These are phyloP conservation scores for Drosophila littoralis DNA, from an alignment of 1,140 invertebrate species.

Conservation along the genomic window DNA sequence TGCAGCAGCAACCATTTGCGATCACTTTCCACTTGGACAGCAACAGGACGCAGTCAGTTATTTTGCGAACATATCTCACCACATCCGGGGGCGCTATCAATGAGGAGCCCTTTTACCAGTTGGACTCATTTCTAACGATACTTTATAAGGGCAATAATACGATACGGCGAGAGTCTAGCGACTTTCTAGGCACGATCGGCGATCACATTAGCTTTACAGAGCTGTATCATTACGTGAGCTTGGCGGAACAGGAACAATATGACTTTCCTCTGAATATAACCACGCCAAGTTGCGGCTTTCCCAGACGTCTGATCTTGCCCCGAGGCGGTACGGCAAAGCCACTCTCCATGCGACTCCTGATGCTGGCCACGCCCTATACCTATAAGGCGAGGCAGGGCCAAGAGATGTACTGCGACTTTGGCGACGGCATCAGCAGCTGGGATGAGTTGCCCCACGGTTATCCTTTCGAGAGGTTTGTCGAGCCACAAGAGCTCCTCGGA, in stretches of 20 bases:
- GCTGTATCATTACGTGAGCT: conserved; percentile 48
- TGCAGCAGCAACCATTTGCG: conserved; percentile 47
- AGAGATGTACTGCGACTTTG: conserved; percentile 55
- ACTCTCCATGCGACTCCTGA: conserved; percentile 34
- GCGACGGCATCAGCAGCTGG: conserved; percentile 47
- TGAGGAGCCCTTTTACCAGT: conserved; percentile 48
- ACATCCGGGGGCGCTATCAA: conserved; percentile 2
- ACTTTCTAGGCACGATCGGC: conserved; percentile 35
- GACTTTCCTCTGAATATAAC: conserved; percentile 61
- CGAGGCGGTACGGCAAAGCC: conserved; percentile 16
- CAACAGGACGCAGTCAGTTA: conserved; percentile 50
- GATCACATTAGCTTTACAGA: conserved; percentile 55
- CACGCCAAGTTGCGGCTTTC: conserved; percentile 49
- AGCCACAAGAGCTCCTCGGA: conserved; percentile 20
- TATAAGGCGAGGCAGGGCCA: conserved; percentile 40
- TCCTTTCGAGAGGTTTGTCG: conserved; percentile 49
- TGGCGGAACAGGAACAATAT: conserved; percentile 48
- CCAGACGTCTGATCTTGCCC: conserved; percentile 50
- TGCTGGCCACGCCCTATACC: conserved; percentile 47
- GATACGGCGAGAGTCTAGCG: conserved; percentile 28
- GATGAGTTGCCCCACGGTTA: conserved; percentile 53
- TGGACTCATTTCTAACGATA: conserved; percentile 50
- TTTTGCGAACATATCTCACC: conserved; percentile 49
- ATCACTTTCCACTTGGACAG: conserved; percentile 35
- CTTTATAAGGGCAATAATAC: conserved; percentile 45